A percentile compares a stretch with the other conserved stretches of the same genome.
phyloP scores from a whole-genome alignment of 2,113 vertebrate genomes.

The Ceyx melanurus region DNA sequence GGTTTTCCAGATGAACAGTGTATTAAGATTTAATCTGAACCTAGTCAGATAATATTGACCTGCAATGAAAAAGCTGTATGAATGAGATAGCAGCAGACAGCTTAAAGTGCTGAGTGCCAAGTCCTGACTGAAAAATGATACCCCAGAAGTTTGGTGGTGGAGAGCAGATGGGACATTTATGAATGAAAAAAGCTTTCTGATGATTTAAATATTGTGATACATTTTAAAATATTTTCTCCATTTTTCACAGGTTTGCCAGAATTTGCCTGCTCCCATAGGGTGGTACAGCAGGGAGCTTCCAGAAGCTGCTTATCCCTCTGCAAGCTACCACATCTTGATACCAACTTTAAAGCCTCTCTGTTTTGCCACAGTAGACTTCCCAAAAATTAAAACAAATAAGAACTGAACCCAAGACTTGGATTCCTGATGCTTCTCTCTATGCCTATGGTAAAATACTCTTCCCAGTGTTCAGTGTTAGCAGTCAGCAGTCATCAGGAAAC shows the following conservation, averaged over 20 bases:
- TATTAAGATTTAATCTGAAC: constrained; percentile 64
- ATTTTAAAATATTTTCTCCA: neutral
- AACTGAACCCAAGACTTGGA: neutral
- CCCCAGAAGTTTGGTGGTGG: constrained; percentile 31
- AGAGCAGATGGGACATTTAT: constrained; percentile 29
- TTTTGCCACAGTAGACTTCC: neutral
- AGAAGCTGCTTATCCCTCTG: neutral
- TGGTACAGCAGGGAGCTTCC: neutral
- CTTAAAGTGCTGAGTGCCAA: constrained; percentile 43
- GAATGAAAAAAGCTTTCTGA: constrained; percentile 19
- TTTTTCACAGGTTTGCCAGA: neutral
- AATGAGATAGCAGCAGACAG: constrained; percentile 53
- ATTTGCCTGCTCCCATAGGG: neutral
- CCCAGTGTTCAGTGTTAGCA: neutral
- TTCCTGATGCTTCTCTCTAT: neutral
- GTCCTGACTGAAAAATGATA: constrained; percentile 54
- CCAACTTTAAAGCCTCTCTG: neutral
- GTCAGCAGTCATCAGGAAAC: neutral
- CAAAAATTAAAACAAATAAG: neutral
- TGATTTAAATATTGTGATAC: constrained; percentile 9
- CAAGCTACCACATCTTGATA: neutral
- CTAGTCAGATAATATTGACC: constrained; percentile 60
- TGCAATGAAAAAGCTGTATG: constrained; percentile 50
- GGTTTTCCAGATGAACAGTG: constrained; percentile 13
- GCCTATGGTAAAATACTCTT: neutral